Base-by-base conservation (phyloP, 2,888 invertebrate genomes). In the Aphelenchoides bicaudatus region DNA sequence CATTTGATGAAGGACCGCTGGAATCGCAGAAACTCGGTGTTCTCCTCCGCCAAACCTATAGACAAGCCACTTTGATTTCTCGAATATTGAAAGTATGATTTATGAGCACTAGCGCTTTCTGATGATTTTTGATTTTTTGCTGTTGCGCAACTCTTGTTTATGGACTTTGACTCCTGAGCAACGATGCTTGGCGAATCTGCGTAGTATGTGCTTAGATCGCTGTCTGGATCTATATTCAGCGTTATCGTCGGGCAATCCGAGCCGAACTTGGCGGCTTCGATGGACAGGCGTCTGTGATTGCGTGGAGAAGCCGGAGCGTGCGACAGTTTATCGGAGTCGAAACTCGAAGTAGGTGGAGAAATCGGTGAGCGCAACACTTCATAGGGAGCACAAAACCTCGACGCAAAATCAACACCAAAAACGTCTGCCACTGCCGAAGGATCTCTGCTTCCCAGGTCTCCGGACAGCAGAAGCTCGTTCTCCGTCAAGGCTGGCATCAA, bases 361-460 rank as follows among this genome's bases (percentile, higher is more conserved):
- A 21, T 19, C 5, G 23, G 27, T 10, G 23, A 25, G 29, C 23
- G n/a, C 8, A 29, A 37, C 58, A 60, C 30, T 5, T 43, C 43
- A 25, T 21, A 43, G 13, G 52, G 52, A 3, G 16, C 38, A 2
- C 43, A 39, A 27, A 71, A 71, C 19, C 57, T 34, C 16, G 67
- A 68, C 10, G 71, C 67, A 16, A 66, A 70, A 46, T 71, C 70
- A 13, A 51, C 65, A 29, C 69, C 68, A 21, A 68, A 72, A 8
- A 68, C 58, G 30, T 70, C 58, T 1, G 68, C 72, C 27, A 68
- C 70, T 4, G 46, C 37, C 16, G 55, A 51, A 5, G 71, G 68
- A 23, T 68, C 68, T 16, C 52, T 56, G 5, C 56, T 58, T 29
- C 68, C 68, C 25, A 71, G 56, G 31, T 38, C 51, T 6, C 58